Evolutionary conservation across 2,113 vertebrate genomes (phyloP).

Genomic region (Tenebrosternarchus preto): DNA sequence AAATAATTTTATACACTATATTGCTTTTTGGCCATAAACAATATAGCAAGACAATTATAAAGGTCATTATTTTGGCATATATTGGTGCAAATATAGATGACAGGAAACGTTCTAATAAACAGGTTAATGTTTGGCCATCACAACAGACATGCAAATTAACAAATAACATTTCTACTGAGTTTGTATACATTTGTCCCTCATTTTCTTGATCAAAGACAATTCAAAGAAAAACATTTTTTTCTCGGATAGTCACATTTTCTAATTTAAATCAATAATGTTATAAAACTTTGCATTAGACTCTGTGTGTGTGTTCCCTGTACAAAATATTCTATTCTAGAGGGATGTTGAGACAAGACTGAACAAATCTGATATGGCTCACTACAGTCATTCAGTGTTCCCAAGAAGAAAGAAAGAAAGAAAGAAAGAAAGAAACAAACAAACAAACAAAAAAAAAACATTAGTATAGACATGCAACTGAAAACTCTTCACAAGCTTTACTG

Average conservation of each 20-base stretch:
- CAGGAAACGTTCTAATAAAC: conserved; percentile 33
- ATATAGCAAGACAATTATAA: conserved; percentile 48
- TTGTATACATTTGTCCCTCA: conserved; percentile 12
- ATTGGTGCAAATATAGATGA: conserved; percentile 49
- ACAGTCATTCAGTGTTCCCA: conserved; percentile 44
- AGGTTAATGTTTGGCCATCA: conserved; percentile 37
- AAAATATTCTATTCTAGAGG: conserved; percentile 42
- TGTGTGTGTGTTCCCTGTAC: conserved; percentile 34
- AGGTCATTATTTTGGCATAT: conserved; percentile 52
- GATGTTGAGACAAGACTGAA: conserved; percentile 41
- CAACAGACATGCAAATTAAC: conserved; percentile 55
- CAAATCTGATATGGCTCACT: conserved; percentile 47
- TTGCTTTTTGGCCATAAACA: conserved; percentile 53
- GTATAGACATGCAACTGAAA: conserved; percentile 48
- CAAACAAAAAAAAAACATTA: not conserved
- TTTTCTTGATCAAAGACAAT: conserved; percentile 28
- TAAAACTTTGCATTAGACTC: conserved; percentile 41
- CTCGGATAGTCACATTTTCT: conserved; percentile 27
- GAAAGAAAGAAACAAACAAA: not conserved
- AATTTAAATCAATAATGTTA: conserved; percentile 38
- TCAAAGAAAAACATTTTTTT: conserved; percentile 32
- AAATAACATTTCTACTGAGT: conserved; percentile 36
- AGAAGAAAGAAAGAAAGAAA: not conserved
- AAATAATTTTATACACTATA: conserved; percentile 49
- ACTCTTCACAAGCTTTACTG: conserved; percentile 43